These are phyloP conservation scores for Molothrus aeneus DNA, from an alignment of 2,797 vertebrate genomes.

Conservation along the genomic window DNA sequence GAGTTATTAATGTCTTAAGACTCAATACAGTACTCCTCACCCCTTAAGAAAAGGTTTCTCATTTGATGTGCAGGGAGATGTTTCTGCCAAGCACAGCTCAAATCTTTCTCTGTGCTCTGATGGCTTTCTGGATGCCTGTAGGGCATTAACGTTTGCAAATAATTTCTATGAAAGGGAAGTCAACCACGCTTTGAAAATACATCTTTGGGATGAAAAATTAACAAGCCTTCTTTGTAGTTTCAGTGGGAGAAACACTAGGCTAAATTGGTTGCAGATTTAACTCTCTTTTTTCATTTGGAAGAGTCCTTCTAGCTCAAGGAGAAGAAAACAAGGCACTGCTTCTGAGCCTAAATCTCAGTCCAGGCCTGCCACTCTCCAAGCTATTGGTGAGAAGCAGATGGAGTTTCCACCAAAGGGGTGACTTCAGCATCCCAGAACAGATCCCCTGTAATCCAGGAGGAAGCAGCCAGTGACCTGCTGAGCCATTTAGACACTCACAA, in stretches of 20 bases:
- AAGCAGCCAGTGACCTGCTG: background rate
- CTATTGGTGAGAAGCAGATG: background rate
- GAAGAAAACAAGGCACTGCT: background rate
- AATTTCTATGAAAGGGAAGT: background rate
- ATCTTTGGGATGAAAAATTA: background rate
- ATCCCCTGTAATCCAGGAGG: background rate
- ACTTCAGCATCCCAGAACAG: background rate
- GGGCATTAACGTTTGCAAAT: background rate
- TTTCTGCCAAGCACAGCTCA: background rate
- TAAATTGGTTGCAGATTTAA: background rate
- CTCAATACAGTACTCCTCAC: background rate
- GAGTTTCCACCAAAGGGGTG: background rate
- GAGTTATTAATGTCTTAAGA: background rate
- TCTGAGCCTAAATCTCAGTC: background rate
- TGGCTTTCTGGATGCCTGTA: background rate
- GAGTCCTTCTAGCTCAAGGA: background rate
- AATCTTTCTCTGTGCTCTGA: background rate
- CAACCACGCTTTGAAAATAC: background rate
- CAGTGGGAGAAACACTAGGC: background rate
- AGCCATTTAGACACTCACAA: background rate
- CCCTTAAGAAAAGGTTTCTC: background rate
- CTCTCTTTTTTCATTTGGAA: background rate
- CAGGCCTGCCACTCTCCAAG: background rate
- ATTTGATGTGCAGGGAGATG: background rate
- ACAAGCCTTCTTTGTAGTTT: background rate